phyloP scores from a whole-genome alignment of 2,113 vertebrate genomes.

The Hippocampus zosterae region DNA sequence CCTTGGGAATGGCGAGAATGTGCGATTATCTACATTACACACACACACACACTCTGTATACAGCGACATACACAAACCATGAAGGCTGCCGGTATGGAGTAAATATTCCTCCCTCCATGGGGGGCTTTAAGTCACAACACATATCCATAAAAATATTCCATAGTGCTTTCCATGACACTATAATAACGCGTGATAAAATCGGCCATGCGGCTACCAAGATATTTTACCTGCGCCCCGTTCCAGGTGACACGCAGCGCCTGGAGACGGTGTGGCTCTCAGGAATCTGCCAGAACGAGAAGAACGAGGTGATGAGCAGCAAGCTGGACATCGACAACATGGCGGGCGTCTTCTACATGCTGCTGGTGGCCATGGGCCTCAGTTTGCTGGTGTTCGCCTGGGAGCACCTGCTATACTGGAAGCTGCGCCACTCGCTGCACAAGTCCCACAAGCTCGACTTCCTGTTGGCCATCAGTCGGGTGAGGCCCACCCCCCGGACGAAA shows the following conservation, averaged over 20 bases:
- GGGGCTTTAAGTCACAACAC: constrained; percentile 29
- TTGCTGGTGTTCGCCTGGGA: constrained; percentile 97
- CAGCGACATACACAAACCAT: constrained; percentile 25
- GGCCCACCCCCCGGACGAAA: not conserved
- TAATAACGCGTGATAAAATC: constrained; percentile 32
- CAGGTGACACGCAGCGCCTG: constrained; percentile 92
- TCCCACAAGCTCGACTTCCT: constrained; percentile 85
- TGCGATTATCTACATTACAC: constrained; percentile 44
- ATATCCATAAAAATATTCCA: constrained; percentile 1
- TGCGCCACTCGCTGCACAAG: constrained; percentile 84
- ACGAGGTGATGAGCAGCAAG: constrained; percentile 97
- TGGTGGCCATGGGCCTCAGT: constrained; percentile 97
- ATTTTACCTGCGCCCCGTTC: not conserved
- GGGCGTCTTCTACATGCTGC: constrained; percentile 97
- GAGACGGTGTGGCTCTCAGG: constrained; percentile 96
- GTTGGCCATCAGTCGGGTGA: constrained; percentile 92
- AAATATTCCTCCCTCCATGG: constrained; percentile 58
- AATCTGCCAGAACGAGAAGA: constrained; percentile 99
- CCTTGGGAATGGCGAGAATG: constrained; percentile 47
- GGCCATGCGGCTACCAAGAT: not conserved
- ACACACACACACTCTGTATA: constrained; percentile 3
- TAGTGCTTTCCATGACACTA: constrained; percentile 26
- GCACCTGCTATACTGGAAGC: constrained; percentile 93
- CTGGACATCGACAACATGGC: constrained; percentile 99
- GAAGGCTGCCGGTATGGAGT: constrained; percentile 34